Base-by-base conservation (phyloP, 2,113 vertebrate genomes). In the Microcebus murinus region DNA sequence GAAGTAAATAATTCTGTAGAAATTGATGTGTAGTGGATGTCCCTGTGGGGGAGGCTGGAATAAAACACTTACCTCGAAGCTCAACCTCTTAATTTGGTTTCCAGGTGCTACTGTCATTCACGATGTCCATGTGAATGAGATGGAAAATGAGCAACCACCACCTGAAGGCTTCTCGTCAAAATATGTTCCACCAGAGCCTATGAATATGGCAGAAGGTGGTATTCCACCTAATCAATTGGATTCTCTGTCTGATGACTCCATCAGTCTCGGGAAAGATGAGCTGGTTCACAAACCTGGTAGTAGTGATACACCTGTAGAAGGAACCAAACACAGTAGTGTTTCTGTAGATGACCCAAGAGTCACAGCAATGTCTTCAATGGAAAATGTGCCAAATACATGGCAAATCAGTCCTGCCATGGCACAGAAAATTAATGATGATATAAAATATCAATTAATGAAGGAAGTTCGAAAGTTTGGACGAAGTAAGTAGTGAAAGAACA, bases 401-500 rank as follows among this genome's bases (percentile, higher is more conserved):
- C 98, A 98, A 93, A 95, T 98, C 76, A 97, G 97, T 45, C 96
- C 97, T 12, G 96, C n/a, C 27, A 98, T 98, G 96, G 15, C 99
- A 80, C 20, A 71, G 5, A 99, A 99, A 68, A 99, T 61, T 97
- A 99, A 99, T 20, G 98, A 99, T 25, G 99, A 99, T 96, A 98
- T 99, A 96, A 99, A 99, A 94, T 98, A 98, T 23, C 98, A 98
- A 90, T 98, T 99, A 97, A 99, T 99, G 97, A 99, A 99, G 95
- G 99, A 99, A 97, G 99, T 99, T 98, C 99, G 99, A 88, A 99
- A 99, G 96, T 99, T 99, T 15, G 99, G 99, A 92, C 98, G 98
- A 97, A 99, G 99, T 99, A 98, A 99, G 99, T 99, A 59, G 25
- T 34, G 21, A 79, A 89, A 48, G 31, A 84, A 48, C 25, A 55